These are phyloP conservation scores for Eulemur rufifrons DNA, from an alignment of 2,113 vertebrate species.

Conservation along the genomic window DNA sequence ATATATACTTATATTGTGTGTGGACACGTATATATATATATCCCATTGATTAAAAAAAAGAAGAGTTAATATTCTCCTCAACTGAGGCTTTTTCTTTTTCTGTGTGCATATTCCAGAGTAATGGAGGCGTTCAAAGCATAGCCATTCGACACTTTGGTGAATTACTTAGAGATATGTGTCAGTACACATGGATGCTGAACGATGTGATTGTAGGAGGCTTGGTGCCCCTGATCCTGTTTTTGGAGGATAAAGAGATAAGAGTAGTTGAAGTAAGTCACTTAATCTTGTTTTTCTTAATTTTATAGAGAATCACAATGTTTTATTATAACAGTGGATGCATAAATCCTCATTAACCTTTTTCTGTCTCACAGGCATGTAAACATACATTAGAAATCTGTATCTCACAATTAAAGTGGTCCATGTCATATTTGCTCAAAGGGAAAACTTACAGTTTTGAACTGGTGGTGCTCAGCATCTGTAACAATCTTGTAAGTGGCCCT, in stretches of 20 bases:
- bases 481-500: conserved; percentile 56
- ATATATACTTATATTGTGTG: neutral
- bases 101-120: neutral
- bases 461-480: conserved; percentile 64
- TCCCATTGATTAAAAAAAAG: neutral
- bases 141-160: conserved; percentile 69
- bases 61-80: neutral
- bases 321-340: neutral
- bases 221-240: conserved; percentile 70
- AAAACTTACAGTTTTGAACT: conserved; percentile 50
- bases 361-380: conserved; percentile 63
- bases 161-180: conserved; percentile 57
- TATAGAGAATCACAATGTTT: neutral
- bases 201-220: neutral
- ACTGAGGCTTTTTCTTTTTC: neutral
- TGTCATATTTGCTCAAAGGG: neutral
- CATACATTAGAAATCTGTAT: conserved; percentile 49
- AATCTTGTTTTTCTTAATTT: neutral
- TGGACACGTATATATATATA: neutral
- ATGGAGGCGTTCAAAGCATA: conserved; percentile 11
- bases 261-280: conserved; percentile 54
- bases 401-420: conserved; percentile 41
- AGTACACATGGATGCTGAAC: conserved; percentile 18
- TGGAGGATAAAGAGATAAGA: conserved; percentile 53
- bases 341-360: neutral